Conservation (phyloP, 2,113 vertebrate species). For the Callionymus lyra region DNA sequence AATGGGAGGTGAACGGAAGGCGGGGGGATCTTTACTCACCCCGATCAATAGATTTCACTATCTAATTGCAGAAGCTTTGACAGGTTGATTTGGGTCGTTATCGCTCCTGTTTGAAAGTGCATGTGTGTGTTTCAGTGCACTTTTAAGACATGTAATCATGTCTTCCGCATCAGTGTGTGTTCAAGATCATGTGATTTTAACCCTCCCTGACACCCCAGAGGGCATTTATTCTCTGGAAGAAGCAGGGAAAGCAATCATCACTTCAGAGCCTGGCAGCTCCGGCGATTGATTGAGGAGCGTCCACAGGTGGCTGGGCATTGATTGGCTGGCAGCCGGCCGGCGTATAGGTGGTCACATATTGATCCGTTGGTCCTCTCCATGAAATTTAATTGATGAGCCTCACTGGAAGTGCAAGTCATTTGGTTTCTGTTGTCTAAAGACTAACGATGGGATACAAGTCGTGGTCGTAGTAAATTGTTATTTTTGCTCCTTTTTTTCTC, state of each 20-base stretch:
- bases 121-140: background rate
- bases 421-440: conserved; percentile 19
- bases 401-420: conserved; percentile 19
- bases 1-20: conserved; percentile 9
- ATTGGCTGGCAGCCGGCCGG: conserved; percentile 38
- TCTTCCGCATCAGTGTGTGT: too few relatives aligned
- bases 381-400: conserved; percentile 29
- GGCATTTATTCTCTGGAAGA: conserved; percentile 20
- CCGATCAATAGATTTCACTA: conserved; percentile 44
- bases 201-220: conserved; percentile 20
- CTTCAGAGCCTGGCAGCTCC: conserved; percentile 33
- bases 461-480: conserved; percentile 10
- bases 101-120: conserved; percentile 1
- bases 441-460: conserved; percentile 38
- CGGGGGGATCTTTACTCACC: conserved; percentile 26
- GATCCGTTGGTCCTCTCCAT: conserved; percentile 49
- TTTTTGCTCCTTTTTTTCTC: conserved; percentile 1
- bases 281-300: conserved; percentile 46
- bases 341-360: conserved; percentile 46
- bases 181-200: background rate
- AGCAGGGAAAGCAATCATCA: conserved; percentile 45
- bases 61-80: conserved; percentile 42
- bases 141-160: too few relatives aligned
- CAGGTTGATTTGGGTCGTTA: conserved; percentile 20
- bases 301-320: conserved; percentile 72